Percentiles rank a stretch among this genome's conserved stretches.
Evolutionary conservation across 2,113 vertebrate species (phyloP).

Genomic region (Gopherus evgoodei): DNA sequence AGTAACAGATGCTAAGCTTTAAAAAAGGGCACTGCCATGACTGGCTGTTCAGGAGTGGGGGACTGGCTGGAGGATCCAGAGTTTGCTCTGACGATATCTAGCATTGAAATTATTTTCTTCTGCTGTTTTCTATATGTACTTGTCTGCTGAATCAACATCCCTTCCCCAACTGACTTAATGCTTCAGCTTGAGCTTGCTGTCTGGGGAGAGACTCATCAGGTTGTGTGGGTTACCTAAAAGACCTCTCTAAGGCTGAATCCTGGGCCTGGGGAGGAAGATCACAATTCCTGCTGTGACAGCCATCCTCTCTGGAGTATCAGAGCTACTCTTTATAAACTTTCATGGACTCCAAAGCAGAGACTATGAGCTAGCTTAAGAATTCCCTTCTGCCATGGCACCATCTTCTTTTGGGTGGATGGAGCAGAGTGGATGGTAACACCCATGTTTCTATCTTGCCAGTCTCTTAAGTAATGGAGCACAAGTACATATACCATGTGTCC

Average conservation of each 20-base stretch:
- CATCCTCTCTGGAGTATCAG: not conserved
- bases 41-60: accelerated
- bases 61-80: not conserved
- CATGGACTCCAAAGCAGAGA: too few species aligned
- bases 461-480: not conserved
- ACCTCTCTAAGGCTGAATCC: not conserved
- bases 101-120: not conserved
- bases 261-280: not conserved
- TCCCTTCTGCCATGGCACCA: not conserved
- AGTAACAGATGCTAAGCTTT: not conserved
- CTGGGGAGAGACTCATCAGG: not conserved
- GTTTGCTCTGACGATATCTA: not conserved
- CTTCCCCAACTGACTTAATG: not conserved
- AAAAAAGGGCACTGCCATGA: not conserved
- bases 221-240: not conserved
- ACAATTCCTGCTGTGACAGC: not conserved
- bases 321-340: not conserved
- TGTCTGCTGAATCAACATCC: not conserved
- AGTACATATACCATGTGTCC: not conserved
- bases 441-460: not conserved
- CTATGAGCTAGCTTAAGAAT: too few species aligned
- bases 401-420: not conserved
- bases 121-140: not conserved
- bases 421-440: not conserved
- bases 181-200: not conserved